Base-by-base conservation (phyloP, 2,113 vertebrate species). In the Hepsetus odoe region DNA sequence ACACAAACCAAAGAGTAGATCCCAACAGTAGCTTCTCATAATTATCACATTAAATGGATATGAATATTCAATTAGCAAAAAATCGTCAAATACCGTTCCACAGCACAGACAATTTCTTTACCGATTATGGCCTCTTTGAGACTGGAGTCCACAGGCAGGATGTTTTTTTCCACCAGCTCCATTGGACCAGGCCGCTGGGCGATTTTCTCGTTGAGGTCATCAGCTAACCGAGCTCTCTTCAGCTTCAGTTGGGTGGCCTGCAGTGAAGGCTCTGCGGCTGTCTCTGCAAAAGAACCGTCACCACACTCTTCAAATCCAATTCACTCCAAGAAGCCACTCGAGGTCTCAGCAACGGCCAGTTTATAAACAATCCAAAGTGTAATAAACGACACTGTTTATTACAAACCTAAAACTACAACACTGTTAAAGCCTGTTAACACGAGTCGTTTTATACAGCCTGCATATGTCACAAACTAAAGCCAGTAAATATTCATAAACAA, bases 91-190 rank as follows among this genome's bases (percentile, higher is more conserved):
- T n/a, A n/a, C n/a, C n/a, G n/a, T n/a, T n/a, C 20, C 24, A 10
- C 6, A 20, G 16, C n/a, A 20, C 93, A 93, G 13, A 20, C 24
- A 32, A 44, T 92, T 93, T 91, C 92, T 85, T 95, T 91, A 94
- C 98, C 98, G 87, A 96, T 98, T 82, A 99, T 98, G 16, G 96
- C 97, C 87, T 98, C 94, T 88, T 99, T 99, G 38, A 99, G 90
- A 0, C 91, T 97, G 83, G 95, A 96, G 80, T 97, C 96, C 42
- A 99, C 97, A 0, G 98, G 96, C 42, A 99, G 87, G 85, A 98
- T 99, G 89, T 99, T 99, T 81, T 99, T 99, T 91, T 98, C 96
- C 65, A 99, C 95, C 83, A 99, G 92, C 88, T 99, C 98, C 96
- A 99, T 94, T 1, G 98, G 98, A 0, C 98, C 98, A 14, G 98